Percentiles rank a stretch among this genome's conserved stretches.
These are phyloP conservation scores for Plebejus argus DNA, from an alignment of 2,888 invertebrate species.

Conservation along the genomic window DNA sequence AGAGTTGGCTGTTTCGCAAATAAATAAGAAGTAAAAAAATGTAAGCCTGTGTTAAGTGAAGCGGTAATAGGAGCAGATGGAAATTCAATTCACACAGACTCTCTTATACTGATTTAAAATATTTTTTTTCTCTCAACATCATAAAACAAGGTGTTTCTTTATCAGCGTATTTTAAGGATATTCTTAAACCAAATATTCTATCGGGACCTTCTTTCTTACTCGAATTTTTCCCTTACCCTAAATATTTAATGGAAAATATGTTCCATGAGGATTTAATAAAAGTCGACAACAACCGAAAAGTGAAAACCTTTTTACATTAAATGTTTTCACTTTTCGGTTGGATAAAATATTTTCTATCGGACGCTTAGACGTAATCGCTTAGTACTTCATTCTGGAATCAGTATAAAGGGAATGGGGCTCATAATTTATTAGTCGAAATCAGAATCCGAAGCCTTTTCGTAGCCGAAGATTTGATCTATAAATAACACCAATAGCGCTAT, in stretches of 20 bases:
- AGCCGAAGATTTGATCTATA: background rate
- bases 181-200: background rate
- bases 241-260: constrained; percentile 13
- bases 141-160: background rate
- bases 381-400: background rate
- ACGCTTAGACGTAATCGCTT: background rate
- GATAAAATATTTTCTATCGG: background rate
- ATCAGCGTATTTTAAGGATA: background rate
- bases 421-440: background rate
- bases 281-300: too few relatives aligned
- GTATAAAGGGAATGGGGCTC: background rate
- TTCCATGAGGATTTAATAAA: background rate
- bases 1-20: too few relatives aligned
- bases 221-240: background rate
- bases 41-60: too few relatives aligned
- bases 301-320: background rate
- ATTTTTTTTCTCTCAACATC: background rate
- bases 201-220: background rate
- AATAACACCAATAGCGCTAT: background rate
- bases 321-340: background rate
- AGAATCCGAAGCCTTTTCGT: background rate
- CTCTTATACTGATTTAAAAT: background rate
- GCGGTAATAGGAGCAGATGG: background rate
- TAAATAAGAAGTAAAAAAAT: too few relatives aligned
- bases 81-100: background rate